Base-by-base conservation (phyloP, 2,797 vertebrate genomes). In the Muraenolepis orangiensis region DNA sequence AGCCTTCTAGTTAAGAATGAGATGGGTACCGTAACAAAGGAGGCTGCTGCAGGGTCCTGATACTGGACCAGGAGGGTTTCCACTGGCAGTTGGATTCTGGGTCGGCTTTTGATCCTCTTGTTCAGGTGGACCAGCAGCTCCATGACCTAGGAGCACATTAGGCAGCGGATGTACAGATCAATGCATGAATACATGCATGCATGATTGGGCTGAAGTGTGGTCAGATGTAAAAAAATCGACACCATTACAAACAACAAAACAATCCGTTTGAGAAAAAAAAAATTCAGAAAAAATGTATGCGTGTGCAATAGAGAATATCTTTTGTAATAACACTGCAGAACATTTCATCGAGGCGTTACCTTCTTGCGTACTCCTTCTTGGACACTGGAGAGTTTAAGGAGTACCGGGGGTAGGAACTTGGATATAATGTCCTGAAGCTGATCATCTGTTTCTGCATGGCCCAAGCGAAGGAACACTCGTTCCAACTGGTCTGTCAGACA, bases 301-400 rank as follows among this genome's bases (percentile, higher is more conserved):
- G n/a, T 61, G 57, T 23, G 57, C 16, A 61, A 61, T 26, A 12
- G 18, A 57, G n/a, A 57, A 7, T n/a, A 20, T 26, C n/a, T 10
- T n/a, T 26, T 26, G 23, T 64, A 3, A 26, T 64, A 64, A n/a
- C 3, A 14, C 29, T 18, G 28, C 66, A 30, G 13, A 31, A 29
- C 16, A 16, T 67, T n/a, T 30, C 16, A 31, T 6, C 12, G 18
- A 18, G 8, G 28, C 31, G 12, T 93, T 93, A 99, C 98, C 94
- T 99, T 99, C 90, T 99, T 99, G 69, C 98, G 94, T 76, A 99
- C 98, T 28, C 98, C 98, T 81, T 99, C 98, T 86, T 99, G 98
- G 29, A 95, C 96, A 72, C 98, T 99, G 84, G 98, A 99, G 68
- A 99, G 93, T 84, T 99, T 99, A 79, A 99, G 96, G 61, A 99